Conservation (phyloP, 2,113 vertebrate genomes). For the Cephalopterus ornatus region DNA sequence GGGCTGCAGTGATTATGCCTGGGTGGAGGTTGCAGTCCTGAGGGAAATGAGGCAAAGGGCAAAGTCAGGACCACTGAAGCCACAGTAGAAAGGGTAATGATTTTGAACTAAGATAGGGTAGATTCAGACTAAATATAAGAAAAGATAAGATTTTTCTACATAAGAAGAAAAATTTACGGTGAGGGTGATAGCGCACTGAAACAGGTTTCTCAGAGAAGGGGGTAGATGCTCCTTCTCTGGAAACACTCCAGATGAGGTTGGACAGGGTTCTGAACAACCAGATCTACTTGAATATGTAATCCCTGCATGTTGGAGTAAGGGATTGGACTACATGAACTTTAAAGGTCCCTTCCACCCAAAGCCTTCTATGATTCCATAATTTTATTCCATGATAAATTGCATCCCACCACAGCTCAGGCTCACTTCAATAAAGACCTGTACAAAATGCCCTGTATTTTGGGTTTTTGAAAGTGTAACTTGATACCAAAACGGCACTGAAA, state of each 20-base stretch:
- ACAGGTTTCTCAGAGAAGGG: not conserved
- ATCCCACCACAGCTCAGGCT: not conserved
- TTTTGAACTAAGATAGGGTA: not conserved
- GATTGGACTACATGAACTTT: not conserved
- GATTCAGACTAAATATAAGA: not conserved
- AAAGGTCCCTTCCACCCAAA: not conserved
- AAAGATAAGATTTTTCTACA: not conserved
- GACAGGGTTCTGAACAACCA: not conserved
- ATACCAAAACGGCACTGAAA: no score
- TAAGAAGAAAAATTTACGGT: not conserved
- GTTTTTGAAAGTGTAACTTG: not conserved
- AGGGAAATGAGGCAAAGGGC: not conserved
- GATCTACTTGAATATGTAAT: not conserved
- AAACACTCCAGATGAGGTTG: not conserved
- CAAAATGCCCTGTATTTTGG: not conserved
- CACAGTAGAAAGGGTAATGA: not conserved
- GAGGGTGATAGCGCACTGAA: not conserved
- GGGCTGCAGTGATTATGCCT: not conserved
- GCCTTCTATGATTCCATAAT: not conserved
- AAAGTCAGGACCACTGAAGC: not conserved
- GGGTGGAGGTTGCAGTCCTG: not conserved
- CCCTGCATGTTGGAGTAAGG: not conserved
- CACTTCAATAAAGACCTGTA: not conserved
- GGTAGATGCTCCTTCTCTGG: not conserved
- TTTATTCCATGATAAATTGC: not conserved